A percentile compares a stretch with the other conserved stretches of the same genome.
phyloP scores from a whole-genome alignment of 1,140 invertebrate species.

The Drosophila nasuta region DNA sequence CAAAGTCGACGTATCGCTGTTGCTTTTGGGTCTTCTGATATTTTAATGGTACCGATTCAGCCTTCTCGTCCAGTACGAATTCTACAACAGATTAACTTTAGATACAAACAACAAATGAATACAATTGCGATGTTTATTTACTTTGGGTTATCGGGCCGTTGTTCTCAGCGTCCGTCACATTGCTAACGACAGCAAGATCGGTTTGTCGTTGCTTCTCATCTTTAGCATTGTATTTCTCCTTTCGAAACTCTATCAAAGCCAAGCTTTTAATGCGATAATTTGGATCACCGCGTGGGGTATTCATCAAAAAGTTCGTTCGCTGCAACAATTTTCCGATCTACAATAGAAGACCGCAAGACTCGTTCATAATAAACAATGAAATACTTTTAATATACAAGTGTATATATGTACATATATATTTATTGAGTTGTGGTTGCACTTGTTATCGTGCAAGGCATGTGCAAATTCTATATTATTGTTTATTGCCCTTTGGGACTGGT shows the following conservation, averaged over 20 bases:
- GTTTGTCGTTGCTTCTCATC: constrained; percentile 57
- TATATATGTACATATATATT: constrained; percentile 9
- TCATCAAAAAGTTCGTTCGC: constrained; percentile 71
- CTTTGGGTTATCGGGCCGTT: constrained; percentile 51
- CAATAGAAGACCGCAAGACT: constrained; percentile 9
- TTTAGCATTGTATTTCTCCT: constrained; percentile 62
- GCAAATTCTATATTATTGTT: not conserved
- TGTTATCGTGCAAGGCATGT: not conserved
- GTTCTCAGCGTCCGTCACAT: constrained; percentile 10
- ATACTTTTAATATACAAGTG: not conserved
- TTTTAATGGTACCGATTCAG: constrained; percentile 40
- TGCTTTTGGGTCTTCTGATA: constrained; percentile 66
- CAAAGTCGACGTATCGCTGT: constrained; percentile 37
- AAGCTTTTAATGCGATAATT: constrained; percentile 65
- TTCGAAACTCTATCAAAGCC: constrained; percentile 65
- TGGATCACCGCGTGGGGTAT: constrained; percentile 59
- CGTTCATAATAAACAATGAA: constrained; percentile 17
- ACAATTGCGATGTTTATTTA: constrained; percentile 28
- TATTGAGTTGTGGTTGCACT: not conserved
- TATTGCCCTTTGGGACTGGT: not conserved
- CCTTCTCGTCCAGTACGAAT: constrained; percentile 53
- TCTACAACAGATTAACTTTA: constrained; percentile 20
- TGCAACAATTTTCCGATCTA: constrained; percentile 69
- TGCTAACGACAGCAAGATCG: constrained; percentile 16
- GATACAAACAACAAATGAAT: not conserved